Evolutionary conservation across 2,888 invertebrate species (phyloP).

Genomic region (Oegoconia quadripuncta): DNA sequence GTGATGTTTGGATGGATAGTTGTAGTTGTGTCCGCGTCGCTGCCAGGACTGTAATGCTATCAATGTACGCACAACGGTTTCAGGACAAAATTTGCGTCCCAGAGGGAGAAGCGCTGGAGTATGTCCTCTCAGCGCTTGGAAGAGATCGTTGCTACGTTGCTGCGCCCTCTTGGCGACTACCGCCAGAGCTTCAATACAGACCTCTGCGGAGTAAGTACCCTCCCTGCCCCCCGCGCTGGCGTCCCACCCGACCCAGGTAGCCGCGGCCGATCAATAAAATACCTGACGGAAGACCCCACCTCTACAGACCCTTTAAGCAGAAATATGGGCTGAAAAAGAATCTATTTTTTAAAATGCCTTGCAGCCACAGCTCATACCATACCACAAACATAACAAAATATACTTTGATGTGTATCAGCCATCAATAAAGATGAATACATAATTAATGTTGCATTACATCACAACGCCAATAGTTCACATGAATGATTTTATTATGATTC

Average conservation of each 20-base stretch:
- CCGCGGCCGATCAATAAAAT: neutral
- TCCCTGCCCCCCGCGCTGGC: slow-evolving; percentile 7
- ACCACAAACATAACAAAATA: too few relatives aligned
- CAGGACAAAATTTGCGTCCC: slow-evolving; percentile 53
- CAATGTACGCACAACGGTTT: slow-evolving; percentile 52
- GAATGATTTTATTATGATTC: too few relatives aligned
- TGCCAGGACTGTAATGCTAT: slow-evolving; percentile 62
- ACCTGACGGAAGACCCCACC: too few relatives aligned
- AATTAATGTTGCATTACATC: too few relatives aligned
- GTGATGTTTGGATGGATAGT: slow-evolving; percentile 27
- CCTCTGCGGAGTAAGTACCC: slow-evolving; percentile 57
- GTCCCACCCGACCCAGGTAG: slow-evolving; percentile 6
- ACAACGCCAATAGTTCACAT: too few relatives aligned
- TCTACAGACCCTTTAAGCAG: too few relatives aligned
- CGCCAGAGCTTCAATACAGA: slow-evolving; percentile 67
- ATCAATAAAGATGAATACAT: too few relatives aligned
- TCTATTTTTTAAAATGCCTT: too few relatives aligned
- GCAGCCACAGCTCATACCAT: too few relatives aligned
- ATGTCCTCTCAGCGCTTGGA: slow-evolving; percentile 68
- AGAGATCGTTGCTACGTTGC: slow-evolving; percentile 67
- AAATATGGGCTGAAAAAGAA: too few relatives aligned
- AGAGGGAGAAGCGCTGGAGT: slow-evolving; percentile 62
- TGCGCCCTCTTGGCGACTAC: slow-evolving; percentile 63
- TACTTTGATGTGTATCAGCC: too few relatives aligned
- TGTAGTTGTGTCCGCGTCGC: slow-evolving; percentile 42